Base-by-base conservation (phyloP, 2,113 vertebrate genomes). In the Tinamus guttatus region DNA sequence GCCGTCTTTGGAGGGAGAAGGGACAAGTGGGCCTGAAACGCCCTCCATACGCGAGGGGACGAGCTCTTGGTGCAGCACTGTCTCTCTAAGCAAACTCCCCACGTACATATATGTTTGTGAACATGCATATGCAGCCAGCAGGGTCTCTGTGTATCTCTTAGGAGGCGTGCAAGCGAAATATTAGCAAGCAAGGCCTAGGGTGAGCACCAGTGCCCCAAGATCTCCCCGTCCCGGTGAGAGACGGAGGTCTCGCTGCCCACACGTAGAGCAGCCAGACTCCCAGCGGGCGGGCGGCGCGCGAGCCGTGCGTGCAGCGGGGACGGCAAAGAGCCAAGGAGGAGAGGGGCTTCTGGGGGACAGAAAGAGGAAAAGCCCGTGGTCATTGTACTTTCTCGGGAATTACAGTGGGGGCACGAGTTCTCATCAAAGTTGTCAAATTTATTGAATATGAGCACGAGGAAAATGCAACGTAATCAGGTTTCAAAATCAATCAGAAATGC, bases 351-450 rank as follows among this genome's bases (percentile, higher is more conserved):
- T 1, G 0, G 5, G 17, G 5, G 78, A 36, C 13, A 60, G 27
- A 25, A 60, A 51, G 0, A 2, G 25, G 49, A 54, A 54, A 51
- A 4, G 8, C 14, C 17, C 14, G 36, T 5, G n/a, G 24, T 36
- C 69, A n/a, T 25, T 0, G 1, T 18, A 18, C 0, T 1, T 19
- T 4, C 0, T 7, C 0, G 1, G 68, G 41, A 81, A 13, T 1
- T 1, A 70, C 15, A 41, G 58, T 4, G 2, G 79, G 67, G 87
- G 68, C 40, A 87, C 2, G 22, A 21, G 62, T 52, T 24, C 3
- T 45, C 81, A 89, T 45, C 41, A 41, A 22, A 68, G 34, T 56
- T 41, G 80, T 69, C 79, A 63, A 89, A 21, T 93, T 96, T 93
- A 94, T 93, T 87, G 32, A 89, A 30, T 0, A 0, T 0, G 1